phyloP scores from a whole-genome alignment of 2,797 vertebrate genomes.

The Silurus aristotelis region DNA sequence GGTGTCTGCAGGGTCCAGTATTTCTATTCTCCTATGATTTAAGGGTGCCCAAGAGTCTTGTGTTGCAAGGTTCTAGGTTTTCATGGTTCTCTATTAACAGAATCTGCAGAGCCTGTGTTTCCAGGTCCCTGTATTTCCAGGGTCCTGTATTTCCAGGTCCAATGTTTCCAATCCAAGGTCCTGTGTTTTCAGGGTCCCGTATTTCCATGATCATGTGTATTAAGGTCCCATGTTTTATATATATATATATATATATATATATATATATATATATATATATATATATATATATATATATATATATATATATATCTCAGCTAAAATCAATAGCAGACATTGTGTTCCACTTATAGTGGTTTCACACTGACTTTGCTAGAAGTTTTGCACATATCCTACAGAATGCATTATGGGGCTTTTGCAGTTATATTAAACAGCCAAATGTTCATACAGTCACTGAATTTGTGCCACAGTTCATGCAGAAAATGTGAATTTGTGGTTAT shows the following conservation, averaged over 20 bases:
- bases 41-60: not conserved
- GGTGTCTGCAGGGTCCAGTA: not conserved
- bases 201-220: not conserved
- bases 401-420: not conserved
- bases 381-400: not conserved
- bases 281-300: too few relatives aligned
- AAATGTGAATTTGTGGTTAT: conserved; percentile 14
- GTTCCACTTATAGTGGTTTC: not conserved
- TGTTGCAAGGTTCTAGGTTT: too few relatives aligned
- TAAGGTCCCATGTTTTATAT: not conserved
- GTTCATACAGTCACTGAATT: not conserved
- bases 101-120: not conserved
- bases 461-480: conserved; percentile 42
- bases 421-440: not conserved
- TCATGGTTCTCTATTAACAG: too few relatives aligned
- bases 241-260: not conserved
- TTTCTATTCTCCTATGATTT: not conserved
- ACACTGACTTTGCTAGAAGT: not conserved
- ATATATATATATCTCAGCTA: too few relatives aligned
- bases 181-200: not conserved
- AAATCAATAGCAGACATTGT: not conserved
- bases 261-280: too few relatives aligned
- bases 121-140: not conserved
- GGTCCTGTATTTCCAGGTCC: not conserved
- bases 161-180: not conserved